phyloP scores from a whole-genome alignment of 2,888 invertebrate genomes.

The Therioaphis trifolii region DNA sequence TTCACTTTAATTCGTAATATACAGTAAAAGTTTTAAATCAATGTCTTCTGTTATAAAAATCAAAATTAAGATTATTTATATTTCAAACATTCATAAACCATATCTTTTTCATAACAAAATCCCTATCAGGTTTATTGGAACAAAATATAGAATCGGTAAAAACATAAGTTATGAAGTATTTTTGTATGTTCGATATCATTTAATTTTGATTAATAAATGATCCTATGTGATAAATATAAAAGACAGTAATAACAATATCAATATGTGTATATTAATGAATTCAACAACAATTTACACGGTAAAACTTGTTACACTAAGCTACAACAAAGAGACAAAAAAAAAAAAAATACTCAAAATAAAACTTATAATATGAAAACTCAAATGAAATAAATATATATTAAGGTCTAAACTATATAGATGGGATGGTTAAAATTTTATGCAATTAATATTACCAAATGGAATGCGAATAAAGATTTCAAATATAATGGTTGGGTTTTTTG shows the following conservation, averaged over 20 bases:
- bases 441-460: conserved; percentile 57
- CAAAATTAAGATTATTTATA: no score
- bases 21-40: no score
- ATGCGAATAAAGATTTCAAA: conserved; percentile 50
- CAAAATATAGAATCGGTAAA: no score
- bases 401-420: conserved; percentile 52
- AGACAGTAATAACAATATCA: conserved; percentile 48
- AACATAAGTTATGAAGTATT: no score
- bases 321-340: conserved; percentile 48
- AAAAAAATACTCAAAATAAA: conserved; percentile 43
- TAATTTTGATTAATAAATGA: neutral
- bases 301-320: conserved; percentile 51
- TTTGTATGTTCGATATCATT: neutral
- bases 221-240: neutral
- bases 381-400: conserved; percentile 47
- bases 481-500: conserved; percentile 31
- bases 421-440: conserved; percentile 50
- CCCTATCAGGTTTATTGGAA: no score
- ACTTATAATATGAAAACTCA: conserved; percentile 50
- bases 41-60: no score
- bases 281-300: conserved; percentile 54
- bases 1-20: no score
- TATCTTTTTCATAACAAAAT: no score
- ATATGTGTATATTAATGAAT: conserved; percentile 60
- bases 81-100: no score